Conservation (phyloP, 2,797 vertebrate genomes). For the Helicolenus hilgendorfi region DNA sequence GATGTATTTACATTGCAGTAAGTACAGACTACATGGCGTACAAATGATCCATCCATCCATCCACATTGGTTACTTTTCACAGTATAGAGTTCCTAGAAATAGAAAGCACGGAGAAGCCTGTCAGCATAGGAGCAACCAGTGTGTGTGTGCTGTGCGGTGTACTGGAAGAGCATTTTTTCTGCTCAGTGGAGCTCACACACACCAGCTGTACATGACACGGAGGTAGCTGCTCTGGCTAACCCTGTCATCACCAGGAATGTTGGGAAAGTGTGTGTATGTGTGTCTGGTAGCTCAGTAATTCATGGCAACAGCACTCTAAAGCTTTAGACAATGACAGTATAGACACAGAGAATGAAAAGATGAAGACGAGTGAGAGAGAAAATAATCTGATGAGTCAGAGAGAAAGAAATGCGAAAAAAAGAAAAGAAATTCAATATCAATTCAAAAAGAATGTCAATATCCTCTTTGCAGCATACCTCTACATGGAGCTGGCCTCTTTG, state of each 20-base stretch:
- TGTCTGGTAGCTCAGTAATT: constrained; percentile 10
- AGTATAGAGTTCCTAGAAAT: background rate
- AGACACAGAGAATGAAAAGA: no score
- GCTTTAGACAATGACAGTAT: background rate
- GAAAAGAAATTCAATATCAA: no score
- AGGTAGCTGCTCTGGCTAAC: constrained; percentile 34
- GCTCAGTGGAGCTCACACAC: constrained; percentile 72
- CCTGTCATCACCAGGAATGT: constrained; percentile 38
- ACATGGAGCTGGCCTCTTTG: background rate
- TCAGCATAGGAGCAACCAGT: constrained; percentile 44
- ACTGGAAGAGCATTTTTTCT: constrained; percentile 65
- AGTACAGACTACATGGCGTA: no score
- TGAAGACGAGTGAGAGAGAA: background rate
- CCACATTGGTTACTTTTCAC: background rate
- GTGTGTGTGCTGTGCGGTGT: constrained; percentile 36
- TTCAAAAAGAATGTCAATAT: background rate
- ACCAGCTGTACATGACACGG: constrained; percentile 70
- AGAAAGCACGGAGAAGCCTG: background rate
- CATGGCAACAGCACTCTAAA: background rate
- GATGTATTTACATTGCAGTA: no score
- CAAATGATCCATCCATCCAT: background rate
- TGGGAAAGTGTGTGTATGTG: background rate
- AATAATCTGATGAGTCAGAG: background rate
- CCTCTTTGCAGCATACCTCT: background rate
- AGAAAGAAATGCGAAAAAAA: background rate